Evolutionary conservation across 37 sponge, comb jelly and placozoan species (phyloP), one percentile per base, ranked within the genome.

Genomic region (Cliona cf. orientalis): DNA sequence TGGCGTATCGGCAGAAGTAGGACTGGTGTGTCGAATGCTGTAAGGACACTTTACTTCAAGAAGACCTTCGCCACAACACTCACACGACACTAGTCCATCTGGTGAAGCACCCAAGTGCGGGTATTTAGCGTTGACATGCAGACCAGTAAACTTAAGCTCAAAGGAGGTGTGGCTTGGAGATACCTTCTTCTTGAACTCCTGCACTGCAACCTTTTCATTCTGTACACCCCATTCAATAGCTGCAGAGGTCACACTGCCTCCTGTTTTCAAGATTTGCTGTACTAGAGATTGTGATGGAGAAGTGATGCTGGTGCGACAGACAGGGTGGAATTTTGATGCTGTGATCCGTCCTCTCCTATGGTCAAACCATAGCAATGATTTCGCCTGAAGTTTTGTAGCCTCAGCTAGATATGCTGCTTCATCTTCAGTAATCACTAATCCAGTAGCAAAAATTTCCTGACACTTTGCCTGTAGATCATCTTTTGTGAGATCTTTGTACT

Each of bases 11-110:
- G 38, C 39, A 32, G 3, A 35, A 9, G 3, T 5, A 31, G 69
- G 69, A 33, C 29, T 43, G 22, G 0, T 33, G 28, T 80, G 22
- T 31, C 41, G 46, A 49, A 49, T 46, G 46, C 68, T 83, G 64
- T 83, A 83, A 34, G 84, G 84, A 29, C 74, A 83, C 44, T 83
- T 83, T 2, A 83, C 63, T 62, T 83, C 84, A 43, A 83, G 1
- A 2, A 83, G 56, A 39, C 84, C 76, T 17, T 31, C 32, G 5
- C 84, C 84, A 83, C 84, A 83, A 44, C 75, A 74, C 7, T 61
- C 67, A 74, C 84, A 83, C 0, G 21, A 17, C 6, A 83, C n/a
- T 7, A 74, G 3, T 1, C 84, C 84, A 74, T 83, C 84, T 28
- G 84, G 84, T 43, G 66, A 40, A 3, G 84, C 75, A 12, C 84